Base-by-base conservation (phyloP, 2,797 vertebrate species). In the Typhlichthys subterraneus region DNA sequence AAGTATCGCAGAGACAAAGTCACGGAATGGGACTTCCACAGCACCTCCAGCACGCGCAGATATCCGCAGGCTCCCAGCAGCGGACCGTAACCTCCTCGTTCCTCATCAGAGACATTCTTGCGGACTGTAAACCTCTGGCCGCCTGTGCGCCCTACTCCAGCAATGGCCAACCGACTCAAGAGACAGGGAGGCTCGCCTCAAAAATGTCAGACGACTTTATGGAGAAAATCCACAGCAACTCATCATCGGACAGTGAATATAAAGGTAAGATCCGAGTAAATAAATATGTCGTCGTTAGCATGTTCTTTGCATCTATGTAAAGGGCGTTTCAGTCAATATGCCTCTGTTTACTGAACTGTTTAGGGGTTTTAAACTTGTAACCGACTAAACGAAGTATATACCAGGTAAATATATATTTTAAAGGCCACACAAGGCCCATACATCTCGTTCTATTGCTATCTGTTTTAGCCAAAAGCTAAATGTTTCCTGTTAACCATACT, bases 41-140 rank as follows among this genome's bases (percentile, higher is more conserved):
- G 56, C 96, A 95, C 77, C 93, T 96, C 23, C 96, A 95, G 57
- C 90, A 91, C 78, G 95, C 94, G 4, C 95, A 94, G 83, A 91
- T 94, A 53, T 96, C 95, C 0, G 96, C 92, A 45, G 95, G 95
- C 7, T 93, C 95, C 49, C 97, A 97, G 87, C 96, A 95, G 74
- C 92, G 97, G 86, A 98, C 95, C 47, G 97, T 97, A 89, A 98
- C 96, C 81, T 99, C 97, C 59, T 98, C 97, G 63, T 99, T 99
- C 89, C 92, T 99, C 75, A 99, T 99, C 88, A 93, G 97, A 89
- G 97, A 99, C 84, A 99, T 99, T 77, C 92, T 99, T 57, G 97
- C 96, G 59, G 97, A 99, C 89, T 98, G 97, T 88, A 98, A 97
- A 63, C 97, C 97, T 0, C 88, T 98, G 62, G 97, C 97, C 2